These are phyloP conservation scores for Vulpes vulpes DNA, from an alignment of 2,113 vertebrate species.

Conservation along the genomic window DNA sequence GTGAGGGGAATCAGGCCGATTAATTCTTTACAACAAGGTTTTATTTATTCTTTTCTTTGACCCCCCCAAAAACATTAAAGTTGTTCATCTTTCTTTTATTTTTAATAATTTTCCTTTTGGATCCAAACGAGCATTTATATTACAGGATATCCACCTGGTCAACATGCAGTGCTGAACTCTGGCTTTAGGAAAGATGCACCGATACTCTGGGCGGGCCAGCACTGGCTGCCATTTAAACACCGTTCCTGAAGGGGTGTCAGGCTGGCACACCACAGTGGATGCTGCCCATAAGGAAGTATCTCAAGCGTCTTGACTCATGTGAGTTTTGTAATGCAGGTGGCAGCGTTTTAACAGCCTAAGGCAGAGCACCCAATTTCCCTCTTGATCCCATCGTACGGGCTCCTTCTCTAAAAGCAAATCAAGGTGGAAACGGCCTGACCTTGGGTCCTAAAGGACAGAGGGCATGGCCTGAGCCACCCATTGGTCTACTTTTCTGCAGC, in stretches of 20 bases:
- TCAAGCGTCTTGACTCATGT: background rate
- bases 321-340: background rate
- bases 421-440: constrained; percentile 42
- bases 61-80: constrained; percentile 79
- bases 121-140: constrained; percentile 84
- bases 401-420: constrained; percentile 40
- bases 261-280: background rate
- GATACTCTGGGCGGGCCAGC: background rate
- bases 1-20: background rate
- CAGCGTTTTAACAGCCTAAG: constrained; percentile 38
- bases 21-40: constrained; percentile 89
- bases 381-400: background rate
- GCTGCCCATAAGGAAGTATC: background rate
- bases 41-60: constrained; percentile 88
- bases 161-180: constrained; percentile 74
- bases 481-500: background rate
- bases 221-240: background rate
- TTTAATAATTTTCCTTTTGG: constrained; percentile 77
- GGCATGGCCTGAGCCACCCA: background rate
- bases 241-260: background rate
- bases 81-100: constrained; percentile 82
- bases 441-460: background rate
- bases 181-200: constrained; percentile 67
- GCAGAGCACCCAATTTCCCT: constrained; percentile 24
- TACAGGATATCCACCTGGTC: constrained; percentile 81